Evolutionary conservation across 2,888 invertebrate species (phyloP), one percentile per base, ranked within the genome.

Genomic region (Epinotia demarniana): DNA sequence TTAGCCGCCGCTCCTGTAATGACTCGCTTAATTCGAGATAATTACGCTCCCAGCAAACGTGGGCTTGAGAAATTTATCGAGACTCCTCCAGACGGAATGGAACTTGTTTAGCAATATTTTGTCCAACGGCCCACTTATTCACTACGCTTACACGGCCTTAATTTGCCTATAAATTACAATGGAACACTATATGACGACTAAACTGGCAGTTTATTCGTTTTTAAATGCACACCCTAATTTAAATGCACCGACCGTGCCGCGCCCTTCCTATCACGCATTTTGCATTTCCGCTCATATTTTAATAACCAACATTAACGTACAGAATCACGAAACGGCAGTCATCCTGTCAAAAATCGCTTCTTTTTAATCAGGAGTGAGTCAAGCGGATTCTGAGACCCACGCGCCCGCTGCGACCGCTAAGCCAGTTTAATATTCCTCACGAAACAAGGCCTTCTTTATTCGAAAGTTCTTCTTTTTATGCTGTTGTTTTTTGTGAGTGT

Each of bases 21-120:
- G 89, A 91, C 89, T 89, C 88, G 89, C 87, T 91, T 90, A 92
- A 92, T 92, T 91, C 88, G 89, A 90, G 87, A 92, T 92, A 92
- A 92, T 92, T 90, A 91, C 86, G 85, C 87, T 88, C 82, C 87
- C 84, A 87, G 84, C 83, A 86, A 88, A 90, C 88, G 89, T 89
- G 86, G 85, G 85, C 86, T 80, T 82, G 80, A 84, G 84, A 85
- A 88, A 90, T 89, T 89, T 90, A 90, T 90, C 82, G 85, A 81
- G 84, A 85, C 86, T 83, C 83, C 86, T 85, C 82, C 75, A 77
- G 82, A 84, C 82, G 79, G 82, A 83, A 83, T 81, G 81, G 79
- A 76, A 77, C 77, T 72, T 77, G 78, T 73, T 72, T 63, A 60
- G 68, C 69, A 76, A 77, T 78, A 82, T 82, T 81, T 81, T 81